phyloP scores from a whole-genome alignment of 2,888 invertebrate species.

The Crossocerus cetratus region DNA sequence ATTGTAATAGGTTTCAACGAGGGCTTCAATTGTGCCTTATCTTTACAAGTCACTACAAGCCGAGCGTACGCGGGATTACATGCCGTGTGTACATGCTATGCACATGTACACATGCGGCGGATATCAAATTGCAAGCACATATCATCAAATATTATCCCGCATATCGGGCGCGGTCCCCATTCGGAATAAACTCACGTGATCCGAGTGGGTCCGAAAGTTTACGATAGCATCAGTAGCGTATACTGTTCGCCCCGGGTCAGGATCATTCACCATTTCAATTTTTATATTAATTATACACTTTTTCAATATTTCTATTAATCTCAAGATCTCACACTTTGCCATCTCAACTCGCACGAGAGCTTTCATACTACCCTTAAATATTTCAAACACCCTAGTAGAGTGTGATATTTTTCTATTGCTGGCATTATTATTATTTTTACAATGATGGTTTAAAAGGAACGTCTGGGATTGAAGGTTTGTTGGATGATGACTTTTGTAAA shows the following conservation, averaged over 20 bases:
- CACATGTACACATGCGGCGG: background rate
- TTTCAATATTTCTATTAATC: too few relatives aligned
- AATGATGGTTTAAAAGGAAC: too few relatives aligned
- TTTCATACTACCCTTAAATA: too few relatives aligned
- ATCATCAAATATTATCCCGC: conserved; percentile 15
- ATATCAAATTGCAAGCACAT: conserved; percentile 23
- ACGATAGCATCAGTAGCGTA: conserved; percentile 42
- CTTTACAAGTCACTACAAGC: background rate
- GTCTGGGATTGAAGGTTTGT: too few relatives aligned
- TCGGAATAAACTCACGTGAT: conserved; percentile 35
- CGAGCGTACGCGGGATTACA: background rate
- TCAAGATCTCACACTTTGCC: too few relatives aligned
- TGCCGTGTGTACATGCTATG: background rate
- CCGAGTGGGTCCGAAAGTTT: conserved; percentile 20
- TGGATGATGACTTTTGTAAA: background rate
- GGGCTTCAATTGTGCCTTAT: conserved; percentile 3
- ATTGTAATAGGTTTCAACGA: background rate
- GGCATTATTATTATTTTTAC: too few relatives aligned
- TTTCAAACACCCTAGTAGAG: too few relatives aligned
- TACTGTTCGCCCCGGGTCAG: too few relatives aligned
- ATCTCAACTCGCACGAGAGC: too few relatives aligned
- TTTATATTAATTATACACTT: too few relatives aligned
- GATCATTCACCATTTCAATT: background rate
- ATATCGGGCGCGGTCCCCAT: conserved; percentile 51
- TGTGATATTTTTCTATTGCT: too few relatives aligned